Conservation (phyloP, 2,888 invertebrate species). For the Aplocera efformata region DNA sequence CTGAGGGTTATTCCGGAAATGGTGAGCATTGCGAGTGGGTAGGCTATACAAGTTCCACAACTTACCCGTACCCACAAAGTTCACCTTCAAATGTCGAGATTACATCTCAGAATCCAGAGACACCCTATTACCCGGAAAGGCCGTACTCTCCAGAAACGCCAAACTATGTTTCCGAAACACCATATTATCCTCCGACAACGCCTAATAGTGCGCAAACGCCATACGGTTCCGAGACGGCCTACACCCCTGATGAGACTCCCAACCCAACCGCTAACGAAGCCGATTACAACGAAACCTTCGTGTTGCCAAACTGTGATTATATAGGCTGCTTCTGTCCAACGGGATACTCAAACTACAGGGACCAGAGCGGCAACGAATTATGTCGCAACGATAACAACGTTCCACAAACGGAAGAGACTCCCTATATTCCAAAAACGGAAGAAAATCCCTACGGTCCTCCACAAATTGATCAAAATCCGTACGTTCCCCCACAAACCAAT, state of each 20-base stretch:
- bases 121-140: slow-evolving; percentile 11
- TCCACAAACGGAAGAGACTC: slow-evolving; percentile 6
- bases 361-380: slow-evolving; percentile 54
- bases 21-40: slow-evolving; percentile 57
- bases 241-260: slow-evolving; percentile 25
- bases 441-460: slow-evolving; percentile 2
- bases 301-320: slow-evolving; percentile 54
- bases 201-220: slow-evolving; percentile 1
- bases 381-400: slow-evolving; percentile 45
- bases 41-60: slow-evolving; percentile 1
- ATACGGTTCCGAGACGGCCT: slow-evolving; percentile 13
- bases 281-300: slow-evolving; percentile 58
- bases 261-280: slow-evolving; percentile 39
- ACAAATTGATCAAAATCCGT: slow-evolving; percentile 17
- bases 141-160: slow-evolving; percentile 4
- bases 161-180: slow-evolving; percentile 8
- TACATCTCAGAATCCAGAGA: slow-evolving; percentile 13
- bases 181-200: background rate
- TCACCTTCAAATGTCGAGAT: slow-evolving; percentile 7
- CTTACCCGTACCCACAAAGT: slow-evolving; percentile 4
- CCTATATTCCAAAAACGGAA: slow-evolving; percentile 19
- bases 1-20: slow-evolving; percentile 85
- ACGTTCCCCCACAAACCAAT: slow-evolving; percentile 4
- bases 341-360: slow-evolving; percentile 55
- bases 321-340: slow-evolving; percentile 55